Evolutionary conservation across 2,888 invertebrate species (phyloP), one percentile per base, ranked within the genome.

Genomic region (Tetragonisca angustula): DNA sequence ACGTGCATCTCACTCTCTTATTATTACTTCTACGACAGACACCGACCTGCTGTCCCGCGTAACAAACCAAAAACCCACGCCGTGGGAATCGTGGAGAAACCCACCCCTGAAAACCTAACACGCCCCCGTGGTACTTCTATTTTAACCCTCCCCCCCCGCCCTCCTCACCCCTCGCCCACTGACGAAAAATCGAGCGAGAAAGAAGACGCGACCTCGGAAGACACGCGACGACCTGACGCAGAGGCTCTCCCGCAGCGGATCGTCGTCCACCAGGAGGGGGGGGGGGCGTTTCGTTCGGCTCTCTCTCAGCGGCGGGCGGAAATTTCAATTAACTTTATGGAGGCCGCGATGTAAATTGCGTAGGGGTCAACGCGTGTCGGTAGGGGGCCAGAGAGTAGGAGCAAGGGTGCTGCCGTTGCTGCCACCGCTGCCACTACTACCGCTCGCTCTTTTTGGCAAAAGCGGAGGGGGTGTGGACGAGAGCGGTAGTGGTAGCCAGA

Each of bases 281-380:
- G n/a, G n/a, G n/a, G n/a, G n/a, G n/a, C n/a, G 76, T 32, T 78
- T 80, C 73, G 49, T 83, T 80, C 83, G 79, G 86, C 86, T 59
- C 56, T 59, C 56, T 59, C 56, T 59, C 56, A 76, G 87, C 59
- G 87, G 83, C 81, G 85, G 79, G 80, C 84, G 88, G 88, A 90
- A 90, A 91, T 91, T 91, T 91, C 90, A 91, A 91, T 91, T 91
- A 91, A 90, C 86, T 90, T 90, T 90, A 90, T 87, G 90, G 88
- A 89, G 87, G 88, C 87, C 86, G 88, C 89, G 90, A 92, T 92
- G 91, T 91, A 92, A 92, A 92, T 91, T 90, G 91, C 88, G 89
- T 87, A 90, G 91, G 90, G 91, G 91, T 92, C 91, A 91, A 91
- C 87, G 89, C 84, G 91, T 90, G 89, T 88, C 81, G 86, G 88